Percentiles rank a stretch among this genome's conserved stretches.
phyloP scores from a whole-genome alignment of 2,113 vertebrate species.

The Athene noctua region DNA sequence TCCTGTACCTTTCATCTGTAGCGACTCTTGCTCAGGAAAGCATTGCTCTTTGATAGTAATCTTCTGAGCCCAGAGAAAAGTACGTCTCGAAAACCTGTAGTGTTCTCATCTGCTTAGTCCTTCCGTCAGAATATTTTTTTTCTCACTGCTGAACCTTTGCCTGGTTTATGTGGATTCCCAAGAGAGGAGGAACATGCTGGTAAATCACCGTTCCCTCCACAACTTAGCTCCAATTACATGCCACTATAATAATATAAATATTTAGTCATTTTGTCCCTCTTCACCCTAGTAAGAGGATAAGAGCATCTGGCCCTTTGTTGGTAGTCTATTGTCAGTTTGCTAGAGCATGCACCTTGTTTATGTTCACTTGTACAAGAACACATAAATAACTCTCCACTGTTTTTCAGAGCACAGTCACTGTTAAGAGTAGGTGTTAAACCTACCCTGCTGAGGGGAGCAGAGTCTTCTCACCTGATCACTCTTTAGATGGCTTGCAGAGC shows the following conservation, averaged over 20 bases:
- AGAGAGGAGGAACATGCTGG: not conserved
- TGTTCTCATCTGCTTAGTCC: not conserved
- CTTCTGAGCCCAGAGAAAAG: not conserved
- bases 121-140: not conserved
- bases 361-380: not conserved
- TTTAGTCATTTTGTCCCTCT: conserved; percentile 40
- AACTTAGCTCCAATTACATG: conserved; percentile 28
- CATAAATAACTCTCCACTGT: not conserved
- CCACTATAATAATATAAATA: conserved; percentile 23
- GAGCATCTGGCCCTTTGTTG: conserved; percentile 44
- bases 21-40: not conserved
- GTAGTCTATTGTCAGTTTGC: not conserved
- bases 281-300: conserved; percentile 27
- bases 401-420: not conserved
- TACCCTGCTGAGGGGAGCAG: not conserved
- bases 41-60: not conserved
- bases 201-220: conserved; percentile 9
- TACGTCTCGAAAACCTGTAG: not conserved
- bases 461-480: not conserved
- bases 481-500: not conserved
- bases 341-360: conserved; percentile 5
- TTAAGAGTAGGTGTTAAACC: not conserved
- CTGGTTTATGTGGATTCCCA: not conserved
- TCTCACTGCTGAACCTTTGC: not conserved
- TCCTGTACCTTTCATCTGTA: not conserved